Conservation (phyloP, 2,113 vertebrate genomes). For the Gallinago paraguaiae region DNA sequence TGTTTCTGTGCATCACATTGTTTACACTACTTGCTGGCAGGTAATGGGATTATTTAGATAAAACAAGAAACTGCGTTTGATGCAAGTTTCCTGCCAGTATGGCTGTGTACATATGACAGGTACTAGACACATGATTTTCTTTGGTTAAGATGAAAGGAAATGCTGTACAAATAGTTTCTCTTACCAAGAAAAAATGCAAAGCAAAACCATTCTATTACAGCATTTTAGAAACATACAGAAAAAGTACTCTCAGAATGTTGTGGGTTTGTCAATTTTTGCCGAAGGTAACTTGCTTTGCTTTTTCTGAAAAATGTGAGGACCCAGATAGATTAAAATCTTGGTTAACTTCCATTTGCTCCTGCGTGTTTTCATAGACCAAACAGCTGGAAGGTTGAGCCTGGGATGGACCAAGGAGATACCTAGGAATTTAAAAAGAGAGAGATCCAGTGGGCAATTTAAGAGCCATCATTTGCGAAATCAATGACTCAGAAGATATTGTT, state of each 20-base stretch:
- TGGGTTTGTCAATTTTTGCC: neutral
- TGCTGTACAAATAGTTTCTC: neutral
- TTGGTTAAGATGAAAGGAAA: constrained; percentile 5
- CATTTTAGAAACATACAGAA: neutral
- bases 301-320: neutral
- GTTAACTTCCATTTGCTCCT: neutral
- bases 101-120: neutral
- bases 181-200: neutral
- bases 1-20: neutral
- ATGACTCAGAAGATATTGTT: neutral
- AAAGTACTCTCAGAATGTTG: neutral
- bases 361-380: neutral
- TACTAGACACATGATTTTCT: constrained; percentile 6
- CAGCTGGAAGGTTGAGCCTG: neutral
- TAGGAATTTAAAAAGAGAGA: neutral
- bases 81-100: neutral
- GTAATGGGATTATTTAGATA: neutral
- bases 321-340: neutral
- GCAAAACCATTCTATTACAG: neutral
- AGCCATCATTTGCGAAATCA: neutral
- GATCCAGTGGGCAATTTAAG: neutral
- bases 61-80: constrained; percentile 8
- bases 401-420: neutral
- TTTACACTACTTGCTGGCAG: neutral
- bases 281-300: neutral